Percentiles rank a stretch among this genome's conserved stretches.
Conservation (phyloP, 1,140 invertebrate species). For the Drosophila yakuba region DNA sequence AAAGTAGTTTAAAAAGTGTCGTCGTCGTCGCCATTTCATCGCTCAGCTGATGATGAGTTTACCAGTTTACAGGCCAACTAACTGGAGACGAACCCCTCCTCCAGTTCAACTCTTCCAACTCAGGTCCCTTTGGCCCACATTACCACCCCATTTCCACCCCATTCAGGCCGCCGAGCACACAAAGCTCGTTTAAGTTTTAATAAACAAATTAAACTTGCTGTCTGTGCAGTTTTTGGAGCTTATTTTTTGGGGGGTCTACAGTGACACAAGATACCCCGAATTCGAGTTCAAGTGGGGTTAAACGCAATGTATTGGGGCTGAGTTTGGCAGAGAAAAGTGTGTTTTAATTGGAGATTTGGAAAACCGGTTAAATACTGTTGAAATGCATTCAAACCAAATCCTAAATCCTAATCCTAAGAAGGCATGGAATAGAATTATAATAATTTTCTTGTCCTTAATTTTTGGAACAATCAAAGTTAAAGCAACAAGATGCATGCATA, state of each 20-base stretch:
- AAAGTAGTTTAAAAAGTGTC: conserved; percentile 79
- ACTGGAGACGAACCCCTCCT: conserved; percentile 28
- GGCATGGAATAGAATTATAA: too few species aligned
- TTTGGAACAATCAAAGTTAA: too few species aligned
- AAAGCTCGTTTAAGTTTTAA: conserved; percentile 79
- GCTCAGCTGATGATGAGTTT: conserved; percentile 55
- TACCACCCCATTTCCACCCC: conserved; percentile 25
- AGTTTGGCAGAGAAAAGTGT: background rate
- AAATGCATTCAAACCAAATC: too few species aligned
- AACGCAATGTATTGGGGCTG: background rate
- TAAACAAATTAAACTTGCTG: conserved; percentile 81
- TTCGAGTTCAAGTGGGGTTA: conserved; percentile 27
- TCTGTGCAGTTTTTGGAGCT: conserved; percentile 54
- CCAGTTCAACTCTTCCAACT: background rate
- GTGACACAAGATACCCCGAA: conserved; percentile 17
- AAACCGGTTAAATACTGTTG: background rate
- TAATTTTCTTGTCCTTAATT: too few species aligned
- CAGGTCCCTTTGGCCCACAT: conserved; percentile 10
- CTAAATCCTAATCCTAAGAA: too few species aligned
- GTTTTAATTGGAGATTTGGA: background rate
- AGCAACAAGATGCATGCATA: background rate
- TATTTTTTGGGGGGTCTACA: conserved; percentile 19
- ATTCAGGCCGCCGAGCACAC: conserved; percentile 48
- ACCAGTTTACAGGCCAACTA: conserved; percentile 55
- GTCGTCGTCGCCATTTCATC: conserved; percentile 4